phyloP scores from a whole-genome alignment of 2,888 invertebrate genomes.

The Poecilus cupreus region DNA sequence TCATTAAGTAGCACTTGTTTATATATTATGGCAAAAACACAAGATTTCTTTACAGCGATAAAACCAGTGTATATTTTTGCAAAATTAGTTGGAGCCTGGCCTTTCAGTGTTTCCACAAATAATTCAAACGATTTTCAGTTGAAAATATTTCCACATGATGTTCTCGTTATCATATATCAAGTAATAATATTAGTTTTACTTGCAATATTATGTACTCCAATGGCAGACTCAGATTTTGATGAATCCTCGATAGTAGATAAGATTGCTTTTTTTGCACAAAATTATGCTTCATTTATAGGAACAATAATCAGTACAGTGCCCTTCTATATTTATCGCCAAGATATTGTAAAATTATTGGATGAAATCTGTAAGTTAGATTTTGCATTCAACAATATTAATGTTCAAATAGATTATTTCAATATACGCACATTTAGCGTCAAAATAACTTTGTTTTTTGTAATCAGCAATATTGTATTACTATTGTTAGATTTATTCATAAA shows the following conservation, averaged over 20 bases:
- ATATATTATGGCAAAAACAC: background rate
- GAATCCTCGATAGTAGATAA: background rate
- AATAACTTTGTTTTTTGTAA: background rate
- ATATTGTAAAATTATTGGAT: slow-evolving; percentile 17
- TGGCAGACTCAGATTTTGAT: background rate
- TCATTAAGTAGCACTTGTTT: background rate
- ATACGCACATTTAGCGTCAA: background rate
- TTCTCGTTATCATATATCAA: background rate
- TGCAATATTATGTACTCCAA: background rate
- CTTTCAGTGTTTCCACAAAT: background rate
- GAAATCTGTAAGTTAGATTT: slow-evolving; percentile 9
- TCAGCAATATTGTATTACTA: background rate
- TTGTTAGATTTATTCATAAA: background rate
- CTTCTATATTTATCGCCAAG: background rate
- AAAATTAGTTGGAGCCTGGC: background rate
- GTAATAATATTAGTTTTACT: background rate
- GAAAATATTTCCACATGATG: background rate
- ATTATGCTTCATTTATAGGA: background rate
- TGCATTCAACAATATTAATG: background rate
- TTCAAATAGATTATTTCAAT: background rate
- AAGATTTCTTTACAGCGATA: background rate
- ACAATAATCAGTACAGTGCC: background rate
- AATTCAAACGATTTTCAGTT: background rate
- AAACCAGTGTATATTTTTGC: slow-evolving; percentile 19
- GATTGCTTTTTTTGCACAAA: background rate